Percentiles rank a stretch among this genome's conserved stretches.
Evolutionary conservation across 2,888 invertebrate genomes (phyloP).

Genomic region (Calliopum simillimum): DNA sequence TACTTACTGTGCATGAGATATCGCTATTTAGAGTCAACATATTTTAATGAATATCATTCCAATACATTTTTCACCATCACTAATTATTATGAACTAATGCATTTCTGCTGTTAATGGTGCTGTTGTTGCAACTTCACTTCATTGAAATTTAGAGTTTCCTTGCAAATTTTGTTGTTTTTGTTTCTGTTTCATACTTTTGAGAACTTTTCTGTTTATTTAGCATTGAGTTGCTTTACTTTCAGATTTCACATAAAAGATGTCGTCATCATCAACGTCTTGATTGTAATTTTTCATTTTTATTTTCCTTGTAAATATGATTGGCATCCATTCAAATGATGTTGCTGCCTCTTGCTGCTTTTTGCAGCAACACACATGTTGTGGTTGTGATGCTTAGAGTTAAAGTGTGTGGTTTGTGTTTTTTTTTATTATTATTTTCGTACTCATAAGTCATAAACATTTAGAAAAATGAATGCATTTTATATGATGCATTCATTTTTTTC

Average conservation of each 20-base stretch:
- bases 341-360: background rate
- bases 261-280: background rate
- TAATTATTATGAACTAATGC: too few relatives aligned
- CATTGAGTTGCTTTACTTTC: constrained; percentile 15
- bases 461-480: background rate
- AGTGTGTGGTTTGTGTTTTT: constrained; percentile 21
- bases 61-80: too few relatives aligned
- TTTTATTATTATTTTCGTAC: constrained; percentile 9
- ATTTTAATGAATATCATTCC: too few relatives aligned
- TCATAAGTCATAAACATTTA: constrained; percentile 30
- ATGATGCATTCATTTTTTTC: background rate
- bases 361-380: constrained; percentile 22
- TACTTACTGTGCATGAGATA: too few relatives aligned
- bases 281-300: background rate
- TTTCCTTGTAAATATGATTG: constrained; percentile 14
- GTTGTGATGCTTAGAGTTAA: constrained; percentile 2
- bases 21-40: too few relatives aligned
- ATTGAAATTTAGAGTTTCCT: constrained; percentile 2
- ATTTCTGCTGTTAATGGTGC: too few relatives aligned
- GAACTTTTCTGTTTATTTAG: constrained; percentile 7
- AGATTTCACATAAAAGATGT: constrained; percentile 30
- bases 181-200: background rate
- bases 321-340: constrained; percentile 26
- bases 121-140: background rate
- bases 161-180: constrained; percentile 6